Percentiles rank a stretch among this genome's conserved stretches.
Evolutionary conservation across 2,888 invertebrate genomes (phyloP).

Genomic region (Drosophila nr. perissopoda): DNA sequence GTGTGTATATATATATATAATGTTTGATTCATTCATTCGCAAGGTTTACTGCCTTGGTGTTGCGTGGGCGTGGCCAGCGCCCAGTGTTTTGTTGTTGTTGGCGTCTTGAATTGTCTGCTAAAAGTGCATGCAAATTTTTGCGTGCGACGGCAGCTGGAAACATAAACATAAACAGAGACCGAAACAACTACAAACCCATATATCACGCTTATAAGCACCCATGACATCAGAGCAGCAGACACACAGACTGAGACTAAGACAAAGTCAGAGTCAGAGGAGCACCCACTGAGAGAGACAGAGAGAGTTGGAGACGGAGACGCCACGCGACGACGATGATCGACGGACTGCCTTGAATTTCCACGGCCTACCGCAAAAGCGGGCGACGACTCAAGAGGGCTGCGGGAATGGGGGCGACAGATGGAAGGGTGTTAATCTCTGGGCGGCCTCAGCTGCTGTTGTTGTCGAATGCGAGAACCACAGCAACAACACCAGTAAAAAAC

Average conservation of each 20-base stretch:
- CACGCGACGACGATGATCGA: conserved; percentile 56
- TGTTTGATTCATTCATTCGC: conserved; percentile 52
- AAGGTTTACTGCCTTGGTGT: conserved; percentile 47
- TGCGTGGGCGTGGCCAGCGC: conserved; percentile 52
- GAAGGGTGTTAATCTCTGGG: conserved; percentile 32
- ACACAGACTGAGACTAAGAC: conserved; percentile 18
- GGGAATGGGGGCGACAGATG: background rate
- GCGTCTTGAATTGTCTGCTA: conserved; percentile 35
- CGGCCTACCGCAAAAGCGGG: conserved; percentile 20
- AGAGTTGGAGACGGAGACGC: conserved; percentile 34
- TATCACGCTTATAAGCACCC: conserved; percentile 62
- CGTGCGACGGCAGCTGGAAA: conserved; percentile 54
- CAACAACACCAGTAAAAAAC: conserved; percentile 28
- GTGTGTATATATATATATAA: conserved; percentile 22
- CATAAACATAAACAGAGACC: conserved; percentile 9
- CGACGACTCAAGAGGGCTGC: background rate
- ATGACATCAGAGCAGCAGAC: conserved; percentile 53
- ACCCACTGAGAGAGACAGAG: background rate
- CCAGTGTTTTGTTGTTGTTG: conserved; percentile 20
- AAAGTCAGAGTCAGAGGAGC: background rate
- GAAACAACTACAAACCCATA: conserved; percentile 35
- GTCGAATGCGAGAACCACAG: conserved; percentile 15
- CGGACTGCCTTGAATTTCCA: conserved; percentile 61
- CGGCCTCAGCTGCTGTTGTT: conserved; percentile 30
- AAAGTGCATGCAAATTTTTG: conserved; percentile 64